Evolutionary conservation across 2,888 invertebrate species (phyloP), one percentile per base, ranked within the genome.

Genomic region (Eustalomyia histrio): DNA sequence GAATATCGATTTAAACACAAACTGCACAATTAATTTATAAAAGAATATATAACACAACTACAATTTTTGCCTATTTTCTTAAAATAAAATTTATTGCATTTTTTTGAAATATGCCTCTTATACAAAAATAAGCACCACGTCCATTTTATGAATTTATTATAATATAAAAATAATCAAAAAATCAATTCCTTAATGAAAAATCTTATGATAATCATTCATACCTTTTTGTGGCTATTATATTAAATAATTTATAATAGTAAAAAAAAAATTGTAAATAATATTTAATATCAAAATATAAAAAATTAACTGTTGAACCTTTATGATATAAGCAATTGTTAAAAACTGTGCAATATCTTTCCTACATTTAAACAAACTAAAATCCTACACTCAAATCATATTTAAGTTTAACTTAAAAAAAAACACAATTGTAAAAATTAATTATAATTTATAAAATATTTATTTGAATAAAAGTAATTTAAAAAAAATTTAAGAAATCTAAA

Each of bases 171-270:
- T 57, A 65, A 72, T 39, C 24, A 69, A 67, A 55, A 74, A 60
- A 2, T 24, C 24, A 76, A 80, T 50, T 71, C 53, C 58, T 71
- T 69, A 47, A 29, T 60, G 58, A 18, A 79, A 61, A 53, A 60
- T 81, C 80, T 81, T 81, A 81, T 81, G 81, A 81, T 78, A 81
- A 78, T 69, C 73, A 81, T 65, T 71, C 60, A 76, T 47, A 74
- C 35, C 47, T 73, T 80, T 52, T 57, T 67, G 43, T 76, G 39
- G 65, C 69, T 71, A 68, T 21, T 12, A 68, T 29, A 55, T 55
- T 14, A 71, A 63, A 63, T n/a, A n/a, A n/a, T n/a, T n/a, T n/a
- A 63, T 12, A n/a, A 57, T 39, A 24, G 5, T 47, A 47, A 68
- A 4, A 57, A 75, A 61, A 53, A 57, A 57, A 55, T 65, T 81